phyloP scores from a whole-genome alignment of 2,888 invertebrate genomes.

The Amorpha juglandis region DNA sequence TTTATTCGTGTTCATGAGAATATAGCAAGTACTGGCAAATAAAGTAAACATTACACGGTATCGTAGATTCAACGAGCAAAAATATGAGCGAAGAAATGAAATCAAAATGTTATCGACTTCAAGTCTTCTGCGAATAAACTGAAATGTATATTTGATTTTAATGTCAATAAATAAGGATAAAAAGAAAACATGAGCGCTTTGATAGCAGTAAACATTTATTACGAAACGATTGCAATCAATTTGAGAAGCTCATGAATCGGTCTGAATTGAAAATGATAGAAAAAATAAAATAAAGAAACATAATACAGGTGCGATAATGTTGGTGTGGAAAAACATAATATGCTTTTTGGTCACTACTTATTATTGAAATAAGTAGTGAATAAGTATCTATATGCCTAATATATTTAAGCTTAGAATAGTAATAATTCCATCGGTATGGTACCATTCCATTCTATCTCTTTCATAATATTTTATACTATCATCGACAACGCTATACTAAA shows the following conservation, averaged over 20 bases:
- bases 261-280: not conserved
- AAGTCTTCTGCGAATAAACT: not conserved
- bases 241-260: not conserved
- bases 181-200: not conserved
- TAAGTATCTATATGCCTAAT: too few relatives aligned
- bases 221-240: not conserved
- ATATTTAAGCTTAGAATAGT: too few relatives aligned
- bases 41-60: slow-evolving; percentile 8
- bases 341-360: too few relatives aligned
- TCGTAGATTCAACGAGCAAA: slow-evolving; percentile 16
- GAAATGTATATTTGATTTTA: not conserved
- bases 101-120: slow-evolving; percentile 17
- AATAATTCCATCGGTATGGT: too few relatives aligned
- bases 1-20: not conserved
- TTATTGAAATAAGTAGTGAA: too few relatives aligned
- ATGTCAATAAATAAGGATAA: not conserved
- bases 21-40: not conserved
- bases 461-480: too few relatives aligned
- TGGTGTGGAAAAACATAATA: too few relatives aligned
- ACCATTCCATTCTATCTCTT: too few relatives aligned
- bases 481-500: too few relatives aligned
- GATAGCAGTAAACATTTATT: not conserved
- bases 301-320: too few relatives aligned
- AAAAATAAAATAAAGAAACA: not conserved
- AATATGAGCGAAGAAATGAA: slow-evolving; percentile 13